Evolutionary conservation across 1,140 invertebrate genomes (phyloP).

Genomic region (Euschistus heros): DNA sequence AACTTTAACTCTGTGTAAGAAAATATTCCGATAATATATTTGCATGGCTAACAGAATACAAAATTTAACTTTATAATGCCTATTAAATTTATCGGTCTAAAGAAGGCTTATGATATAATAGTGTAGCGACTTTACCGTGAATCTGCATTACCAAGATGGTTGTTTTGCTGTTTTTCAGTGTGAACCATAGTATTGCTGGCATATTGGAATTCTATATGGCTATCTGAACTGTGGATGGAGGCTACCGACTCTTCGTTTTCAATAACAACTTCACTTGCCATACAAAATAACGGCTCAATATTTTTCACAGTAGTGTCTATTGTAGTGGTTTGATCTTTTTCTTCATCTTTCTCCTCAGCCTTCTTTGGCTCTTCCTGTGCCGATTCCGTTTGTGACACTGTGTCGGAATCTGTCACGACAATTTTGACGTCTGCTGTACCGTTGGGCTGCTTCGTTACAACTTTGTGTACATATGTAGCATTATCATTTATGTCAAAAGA

Average conservation of each 20-base stretch:
- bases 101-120: background rate
- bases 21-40: too few relatives aligned
- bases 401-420: background rate
- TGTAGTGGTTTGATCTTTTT: background rate
- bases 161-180: background rate
- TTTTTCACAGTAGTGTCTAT: background rate
- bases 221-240: background rate
- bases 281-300: background rate
- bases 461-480: background rate
- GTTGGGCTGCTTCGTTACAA: background rate
- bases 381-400: background rate
- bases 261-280: background rate
- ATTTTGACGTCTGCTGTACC: too few relatives aligned
- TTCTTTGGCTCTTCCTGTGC: background rate
- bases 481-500: background rate
- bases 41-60: background rate
- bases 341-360: background rate
- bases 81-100: background rate
- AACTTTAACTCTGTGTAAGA: too few relatives aligned
- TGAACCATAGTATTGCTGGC: background rate
- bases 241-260: background rate
- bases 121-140: slow-evolving; percentile 4
- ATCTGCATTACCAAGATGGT: slow-evolving; percentile 13
- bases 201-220: background rate
- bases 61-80: background rate